Evolutionary conservation across 2,797 vertebrate genomes (phyloP), one percentile per base, ranked within the genome.

Genomic region (Pterois miles): DNA sequence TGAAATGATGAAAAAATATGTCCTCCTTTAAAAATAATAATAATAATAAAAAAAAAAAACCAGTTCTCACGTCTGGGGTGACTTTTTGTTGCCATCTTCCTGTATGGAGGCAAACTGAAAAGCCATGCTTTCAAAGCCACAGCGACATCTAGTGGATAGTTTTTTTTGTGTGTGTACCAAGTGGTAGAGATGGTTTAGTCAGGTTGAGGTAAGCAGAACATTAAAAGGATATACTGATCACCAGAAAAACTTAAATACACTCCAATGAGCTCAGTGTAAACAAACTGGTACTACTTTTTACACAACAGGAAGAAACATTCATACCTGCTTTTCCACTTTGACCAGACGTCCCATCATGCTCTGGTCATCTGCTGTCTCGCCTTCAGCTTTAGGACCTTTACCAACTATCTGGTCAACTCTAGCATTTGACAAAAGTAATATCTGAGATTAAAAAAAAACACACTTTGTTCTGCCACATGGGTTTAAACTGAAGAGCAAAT

Each of bases 331-430:
- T 86, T 99, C 98, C 76, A 99, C 97, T 92, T 97, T 99, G 38
- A 96, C 95, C 62, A 99, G 94, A 70, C 97, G 96, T 76, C 98
- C 98, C 98, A 99, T 98, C 98, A 99, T 99, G 94, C 98, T 99
- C 65, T 93, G 96, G 83, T 99, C 98, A 57, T 99, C 98, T 0
- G 93, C 89, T 56, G 95, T 70, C 23, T 98, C 97, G 0, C 93
- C 94, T 7, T 98, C 97, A 0, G 89, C 89, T 70, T 96, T 95
- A 2, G 96, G 93, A 79, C 96, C 96, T 93, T 98, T 97, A 71
- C 98, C 98, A 92, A 99, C 96, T 53, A 99, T 99, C 93, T 98
- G 97, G 96, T 99, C 98, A 94, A 99, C 98, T 98, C 98, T 99
- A 94, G 67, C 40, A 86, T 92, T 87, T 78, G 71, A 84, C 79